Evolutionary conservation across 2,888 invertebrate species (phyloP), one percentile per base, ranked within the genome.

Genomic region (Eupeodes latifasciatus): DNA sequence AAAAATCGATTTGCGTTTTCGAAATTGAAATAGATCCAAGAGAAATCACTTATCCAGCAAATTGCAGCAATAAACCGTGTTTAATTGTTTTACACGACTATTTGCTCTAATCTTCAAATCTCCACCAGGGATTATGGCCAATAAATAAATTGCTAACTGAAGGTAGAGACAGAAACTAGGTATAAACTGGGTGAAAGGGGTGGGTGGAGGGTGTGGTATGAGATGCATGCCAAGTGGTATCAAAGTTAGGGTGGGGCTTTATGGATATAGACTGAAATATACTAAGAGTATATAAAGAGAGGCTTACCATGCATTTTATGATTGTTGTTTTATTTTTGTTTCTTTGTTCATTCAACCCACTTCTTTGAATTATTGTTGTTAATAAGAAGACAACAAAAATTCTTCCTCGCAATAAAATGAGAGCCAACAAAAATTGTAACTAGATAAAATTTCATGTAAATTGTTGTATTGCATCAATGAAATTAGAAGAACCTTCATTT

Each of bases 11-110:
- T 79, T 61, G 57, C 66, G n/a, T 44, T 51, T 27, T 27, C 3
- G 64, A 66, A 81, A 66, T 85, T 67, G 53, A 81, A 83, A 76
- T 79, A 69, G 55, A 83, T 83, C 53, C 76, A 57, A 67, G 59
- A 55, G 76, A 74, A 87, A 77, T 76, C 87, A 80, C 72, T 77
- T 87, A 87, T 74, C 84, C 72, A 59, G 55, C 71, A 84, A 77
- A 81, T 87, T 77, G 87, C 72, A 64, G 67, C 80, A 66, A 80
- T 80, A 87, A 84, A 87, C 80, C 47, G 55, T 72, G 79, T 67
- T 84, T 87, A 84, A 87, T 80, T 87, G 87, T 84, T 84, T 80
- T 76, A 66, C 66, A 67, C 72, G 67, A 84, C 80, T 77, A 84
- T 84, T 72, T 77, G 72, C 76, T 74, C 71, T 83, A 75, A 82